Conservation (phyloP, 2,888 invertebrate species). For the Blera fallax region DNA sequence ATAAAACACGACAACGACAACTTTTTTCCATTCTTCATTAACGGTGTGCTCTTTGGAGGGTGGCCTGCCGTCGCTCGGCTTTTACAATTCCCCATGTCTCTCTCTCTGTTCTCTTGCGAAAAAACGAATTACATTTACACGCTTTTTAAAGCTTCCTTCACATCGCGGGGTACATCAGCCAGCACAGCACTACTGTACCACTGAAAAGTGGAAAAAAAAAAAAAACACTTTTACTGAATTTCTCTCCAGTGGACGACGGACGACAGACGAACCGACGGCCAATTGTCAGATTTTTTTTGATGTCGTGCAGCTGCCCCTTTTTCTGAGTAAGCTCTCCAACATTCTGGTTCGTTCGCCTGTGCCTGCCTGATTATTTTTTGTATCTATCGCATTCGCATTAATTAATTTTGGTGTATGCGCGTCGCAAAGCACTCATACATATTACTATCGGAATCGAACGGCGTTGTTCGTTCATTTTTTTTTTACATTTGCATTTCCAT, state of each 20-base stretch:
- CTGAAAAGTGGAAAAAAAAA: conserved; percentile 32
- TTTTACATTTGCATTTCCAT: conserved; percentile 48
- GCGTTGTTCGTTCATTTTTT: conserved; percentile 58
- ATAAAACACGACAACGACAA: conserved; percentile 9
- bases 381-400: conserved; percentile 73
- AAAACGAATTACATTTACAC: conserved; percentile 59
- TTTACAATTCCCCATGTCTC: conserved; percentile 36
- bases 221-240: conserved; percentile 38
- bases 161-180: background rate
- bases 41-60: conserved; percentile 17
- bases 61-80: background rate
- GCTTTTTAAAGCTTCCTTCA: conserved; percentile 58
- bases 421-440: conserved; percentile 72
- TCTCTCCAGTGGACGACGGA: conserved; percentile 17
- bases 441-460: conserved; percentile 71
- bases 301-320: conserved; percentile 44
- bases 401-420: conserved; percentile 75
- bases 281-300: conserved; percentile 66
- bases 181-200: background rate
- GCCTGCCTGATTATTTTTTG: conserved; percentile 53
- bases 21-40: conserved; percentile 29
- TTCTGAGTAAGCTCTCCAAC: conserved; percentile 55
- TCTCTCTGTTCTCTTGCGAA: conserved; percentile 30
- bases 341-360: conserved; percentile 66
- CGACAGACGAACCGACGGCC: conserved; percentile 59